Conservation (phyloP, 2,888 invertebrate genomes). For the Xanthia togata region DNA sequence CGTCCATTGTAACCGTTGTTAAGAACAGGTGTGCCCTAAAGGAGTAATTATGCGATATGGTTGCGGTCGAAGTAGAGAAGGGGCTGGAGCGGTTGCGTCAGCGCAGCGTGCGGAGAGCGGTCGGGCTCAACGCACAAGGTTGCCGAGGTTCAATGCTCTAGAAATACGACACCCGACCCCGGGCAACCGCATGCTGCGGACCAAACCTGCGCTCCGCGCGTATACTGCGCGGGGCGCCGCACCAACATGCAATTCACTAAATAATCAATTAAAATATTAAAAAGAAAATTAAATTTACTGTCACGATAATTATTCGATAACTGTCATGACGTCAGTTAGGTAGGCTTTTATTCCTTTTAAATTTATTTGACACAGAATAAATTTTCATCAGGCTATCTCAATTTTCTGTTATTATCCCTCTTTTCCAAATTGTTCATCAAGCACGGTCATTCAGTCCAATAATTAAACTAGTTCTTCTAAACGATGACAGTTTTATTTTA, state of each 20-base stretch:
- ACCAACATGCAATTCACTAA: constrained; percentile 38
- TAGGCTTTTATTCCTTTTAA: not conserved
- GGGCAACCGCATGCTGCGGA: constrained; percentile 79
- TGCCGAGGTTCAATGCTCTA: constrained; percentile 90
- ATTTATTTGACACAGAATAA: constrained; percentile 13
- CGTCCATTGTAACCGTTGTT: constrained; percentile 81
- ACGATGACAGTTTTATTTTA: constrained; percentile 85
- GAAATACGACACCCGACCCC: constrained; percentile 89
- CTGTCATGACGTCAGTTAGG: not conserved
- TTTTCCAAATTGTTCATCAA: constrained; percentile 14
- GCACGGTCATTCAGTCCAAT: constrained; percentile 69
- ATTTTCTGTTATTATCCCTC: constrained; percentile 15
- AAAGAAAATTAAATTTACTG: not conserved
- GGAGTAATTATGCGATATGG: constrained; percentile 87
- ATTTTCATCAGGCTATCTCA: not conserved
- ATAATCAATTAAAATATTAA: constrained; percentile 5
- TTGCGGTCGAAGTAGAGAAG: constrained; percentile 84
- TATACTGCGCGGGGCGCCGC: constrained; percentile 58
- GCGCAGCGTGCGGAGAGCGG: constrained; percentile 88
- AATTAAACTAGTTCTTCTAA: constrained; percentile 80
- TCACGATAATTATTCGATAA: constrained; percentile 27
- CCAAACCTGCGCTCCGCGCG: constrained; percentile 70
- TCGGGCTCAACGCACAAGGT: constrained; percentile 89
- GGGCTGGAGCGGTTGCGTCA: constrained; percentile 89
- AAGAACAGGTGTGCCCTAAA: constrained; percentile 88